A percentile compares a stretch with the other conserved stretches of the same genome.
phyloP scores from a whole-genome alignment of 2,113 vertebrate genomes.

The Pluvialis apricaria region DNA sequence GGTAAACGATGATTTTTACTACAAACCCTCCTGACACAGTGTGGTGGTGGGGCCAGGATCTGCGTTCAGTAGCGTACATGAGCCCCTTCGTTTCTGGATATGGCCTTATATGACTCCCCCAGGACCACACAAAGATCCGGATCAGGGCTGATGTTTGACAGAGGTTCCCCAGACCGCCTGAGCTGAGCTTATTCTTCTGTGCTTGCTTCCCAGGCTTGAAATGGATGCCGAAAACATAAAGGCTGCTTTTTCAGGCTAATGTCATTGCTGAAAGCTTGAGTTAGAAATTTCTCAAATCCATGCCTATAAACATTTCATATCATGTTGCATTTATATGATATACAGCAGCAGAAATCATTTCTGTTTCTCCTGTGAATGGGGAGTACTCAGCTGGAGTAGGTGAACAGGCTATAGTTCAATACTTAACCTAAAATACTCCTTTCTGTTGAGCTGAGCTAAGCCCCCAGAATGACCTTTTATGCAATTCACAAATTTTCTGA shows the following conservation, averaged over 20 bases:
- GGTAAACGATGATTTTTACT: accelerated
- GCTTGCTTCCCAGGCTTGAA: neutral
- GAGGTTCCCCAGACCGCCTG: neutral
- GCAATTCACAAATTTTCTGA: neutral
- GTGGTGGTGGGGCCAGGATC: neutral
- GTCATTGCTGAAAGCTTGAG: neutral
- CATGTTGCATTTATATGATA: neutral
- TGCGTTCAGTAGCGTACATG: accelerated
- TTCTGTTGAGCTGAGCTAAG: neutral
- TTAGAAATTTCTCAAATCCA: neutral
- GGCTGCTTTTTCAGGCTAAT: neutral
- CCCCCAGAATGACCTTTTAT: neutral
- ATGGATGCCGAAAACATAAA: neutral
- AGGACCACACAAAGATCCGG: neutral
- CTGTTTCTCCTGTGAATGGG: neutral
- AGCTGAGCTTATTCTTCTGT: neutral
- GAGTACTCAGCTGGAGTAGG: neutral
- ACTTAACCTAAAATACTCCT: neutral
- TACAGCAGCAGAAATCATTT: neutral
- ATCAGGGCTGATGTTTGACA: neutral
- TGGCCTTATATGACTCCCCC: accelerated
- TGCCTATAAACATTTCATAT: neutral
- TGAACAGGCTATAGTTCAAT: neutral
- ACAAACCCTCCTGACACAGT: neutral
- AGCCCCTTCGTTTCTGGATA: neutral